These are phyloP conservation scores for Keiferia lycopersicella DNA, from an alignment of 2,888 invertebrate genomes.

Conservation along the genomic window DNA sequence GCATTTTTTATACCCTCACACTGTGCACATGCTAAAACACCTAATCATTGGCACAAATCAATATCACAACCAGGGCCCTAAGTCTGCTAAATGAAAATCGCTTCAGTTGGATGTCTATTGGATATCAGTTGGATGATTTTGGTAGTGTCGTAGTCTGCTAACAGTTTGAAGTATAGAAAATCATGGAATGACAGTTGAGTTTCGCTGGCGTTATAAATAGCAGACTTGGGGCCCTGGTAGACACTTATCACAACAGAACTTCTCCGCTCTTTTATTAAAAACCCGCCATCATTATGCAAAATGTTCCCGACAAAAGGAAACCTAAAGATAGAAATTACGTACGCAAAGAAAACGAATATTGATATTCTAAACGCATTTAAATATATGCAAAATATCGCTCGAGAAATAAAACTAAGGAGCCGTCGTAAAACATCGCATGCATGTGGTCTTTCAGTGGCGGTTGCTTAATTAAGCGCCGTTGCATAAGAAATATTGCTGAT, in stretches of 20 bases:
- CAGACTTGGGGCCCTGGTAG: too few relatives aligned
- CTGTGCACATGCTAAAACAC: slow-evolving; percentile 9
- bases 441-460: background rate
- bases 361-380: slow-evolving; percentile 16
- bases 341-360: background rate
- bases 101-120: too few relatives aligned
- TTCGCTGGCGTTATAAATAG: too few relatives aligned
- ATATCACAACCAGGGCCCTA: background rate
- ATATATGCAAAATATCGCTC: slow-evolving; percentile 12
- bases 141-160: too few relatives aligned
- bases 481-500: slow-evolving; percentile 33
- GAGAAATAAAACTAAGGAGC: background rate
- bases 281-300: slow-evolving; percentile 3
- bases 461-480: slow-evolving; percentile 1
- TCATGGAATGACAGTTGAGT: too few relatives aligned
- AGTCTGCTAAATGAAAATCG: too few relatives aligned
- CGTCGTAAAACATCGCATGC: slow-evolving; percentile 12
- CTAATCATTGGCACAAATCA: slow-evolving; percentile 6
- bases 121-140: too few relatives aligned
- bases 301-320: background rate
- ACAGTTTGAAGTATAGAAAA: too few relatives aligned
- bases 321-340: slow-evolving; percentile 10
- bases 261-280: background rate
- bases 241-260: background rate
- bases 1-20: slow-evolving; percentile 41